Evolutionary conservation across 1,140 invertebrate genomes (phyloP).

Genomic region (Cataglyphis hispanica): DNA sequence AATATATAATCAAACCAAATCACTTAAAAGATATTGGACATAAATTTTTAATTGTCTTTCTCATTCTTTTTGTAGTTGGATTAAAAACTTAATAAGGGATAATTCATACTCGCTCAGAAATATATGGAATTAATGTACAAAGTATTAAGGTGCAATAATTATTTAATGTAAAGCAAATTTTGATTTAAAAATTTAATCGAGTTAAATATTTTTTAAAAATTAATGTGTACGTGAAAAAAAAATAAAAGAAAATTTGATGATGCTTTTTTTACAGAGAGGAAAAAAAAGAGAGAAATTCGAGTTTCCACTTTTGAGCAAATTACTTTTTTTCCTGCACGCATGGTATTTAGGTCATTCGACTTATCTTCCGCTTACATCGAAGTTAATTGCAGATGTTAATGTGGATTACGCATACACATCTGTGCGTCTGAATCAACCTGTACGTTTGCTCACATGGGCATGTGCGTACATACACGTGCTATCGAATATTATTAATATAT

Average conservation of each 20-base stretch:
- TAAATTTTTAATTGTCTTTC: not conserved
- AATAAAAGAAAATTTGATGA: not conserved
- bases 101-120: not conserved
- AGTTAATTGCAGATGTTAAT: constrained; percentile 83
- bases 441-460: constrained; percentile 41
- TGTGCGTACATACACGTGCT: constrained; percentile 28
- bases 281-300: constrained; percentile 43
- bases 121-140: not conserved
- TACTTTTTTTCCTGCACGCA: constrained; percentile 21
- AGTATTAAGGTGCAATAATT: not conserved
- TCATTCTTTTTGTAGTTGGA: not conserved
- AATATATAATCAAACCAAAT: not conserved
- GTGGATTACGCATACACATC: constrained; percentile 71
- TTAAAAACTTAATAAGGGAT: not conserved
- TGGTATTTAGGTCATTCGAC: constrained; percentile 75
- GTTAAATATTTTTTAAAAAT: not conserved
- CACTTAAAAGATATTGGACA: not conserved
- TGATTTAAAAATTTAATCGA: not conserved
- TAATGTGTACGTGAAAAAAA: not conserved
- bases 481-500: not conserved
- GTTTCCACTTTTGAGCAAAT: not conserved
- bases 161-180: not conserved
- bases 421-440: not conserved
- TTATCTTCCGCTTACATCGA: constrained; percentile 74
- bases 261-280: not conserved